phyloP scores from a whole-genome alignment of 2,797 vertebrate species.

The Trachops cirrhosus region DNA sequence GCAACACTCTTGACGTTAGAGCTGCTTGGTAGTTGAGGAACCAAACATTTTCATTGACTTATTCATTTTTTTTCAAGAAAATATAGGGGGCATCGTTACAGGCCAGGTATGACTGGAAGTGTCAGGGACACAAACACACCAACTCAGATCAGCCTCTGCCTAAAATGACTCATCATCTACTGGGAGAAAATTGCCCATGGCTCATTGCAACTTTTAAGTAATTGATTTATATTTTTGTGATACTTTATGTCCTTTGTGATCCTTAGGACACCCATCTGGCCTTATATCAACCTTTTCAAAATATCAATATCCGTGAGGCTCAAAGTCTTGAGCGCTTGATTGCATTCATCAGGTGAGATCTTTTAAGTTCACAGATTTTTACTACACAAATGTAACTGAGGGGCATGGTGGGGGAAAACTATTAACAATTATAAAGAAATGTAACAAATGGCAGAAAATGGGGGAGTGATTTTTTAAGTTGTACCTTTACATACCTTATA shows the following conservation, averaged over 20 bases:
- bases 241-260: neutral
- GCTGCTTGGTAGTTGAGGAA: neutral
- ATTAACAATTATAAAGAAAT: no score
- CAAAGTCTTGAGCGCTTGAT: neutral
- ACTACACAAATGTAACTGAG: no score
- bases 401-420: no score
- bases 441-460: neutral
- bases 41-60: neutral
- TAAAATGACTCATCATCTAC: neutral
- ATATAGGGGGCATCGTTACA: neutral
- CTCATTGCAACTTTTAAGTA: neutral
- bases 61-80: neutral
- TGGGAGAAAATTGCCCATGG: neutral
- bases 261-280: neutral
- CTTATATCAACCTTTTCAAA: neutral
- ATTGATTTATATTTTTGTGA: no score
- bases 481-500: neutral
- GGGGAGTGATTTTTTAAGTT: neutral
- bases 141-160: neutral
- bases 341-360: neutral
- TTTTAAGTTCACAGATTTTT: neutral
- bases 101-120: neutral
- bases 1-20: neutral
- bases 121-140: neutral
- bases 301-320: neutral